These are phyloP conservation scores for Muricea muricata DNA, from an alignment of 92 coral and sea anemone genomes.

Conservation along the genomic window DNA sequence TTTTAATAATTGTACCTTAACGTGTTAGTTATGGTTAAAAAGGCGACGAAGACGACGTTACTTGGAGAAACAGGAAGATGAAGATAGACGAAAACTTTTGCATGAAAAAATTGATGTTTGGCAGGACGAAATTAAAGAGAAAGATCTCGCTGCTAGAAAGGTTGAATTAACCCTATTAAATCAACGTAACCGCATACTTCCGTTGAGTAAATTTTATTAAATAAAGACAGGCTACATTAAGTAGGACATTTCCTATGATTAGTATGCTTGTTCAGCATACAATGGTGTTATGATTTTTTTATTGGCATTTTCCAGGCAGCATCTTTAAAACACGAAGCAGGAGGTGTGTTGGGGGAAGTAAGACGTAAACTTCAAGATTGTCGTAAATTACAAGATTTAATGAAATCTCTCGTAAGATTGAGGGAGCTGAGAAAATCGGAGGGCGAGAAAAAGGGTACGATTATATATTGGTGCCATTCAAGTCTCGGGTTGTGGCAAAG, in stretches of 20 bases:
- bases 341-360: slow-evolving; percentile 94
- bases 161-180: no score
- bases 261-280: no score
- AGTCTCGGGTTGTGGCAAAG: no score
- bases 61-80: slow-evolving; percentile 61
- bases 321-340: slow-evolving; percentile 89
- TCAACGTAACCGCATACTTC: no score
- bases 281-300: background rate
- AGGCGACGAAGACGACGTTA: slow-evolving; percentile 57
- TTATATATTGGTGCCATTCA: background rate
- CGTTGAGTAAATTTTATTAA: no score
- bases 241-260: no score
- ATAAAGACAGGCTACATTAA: no score
- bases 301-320: slow-evolving; percentile 71
- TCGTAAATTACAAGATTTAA: slow-evolving; percentile 75
- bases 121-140: slow-evolving; percentile 78
- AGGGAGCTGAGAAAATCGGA: slow-evolving; percentile 86
- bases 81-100: slow-evolving; percentile 59
- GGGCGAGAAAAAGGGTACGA: slow-evolving; percentile 84
- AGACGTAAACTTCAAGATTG: slow-evolving; percentile 81
- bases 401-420: slow-evolving; percentile 79
- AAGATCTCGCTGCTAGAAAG: slow-evolving; percentile 85
- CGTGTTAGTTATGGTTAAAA: slow-evolving; percentile 72
- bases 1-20: background rate
- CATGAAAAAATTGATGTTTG: slow-evolving; percentile 84